phyloP scores from a whole-genome alignment of 2,797 vertebrate genomes.

The Geotria australis region DNA sequence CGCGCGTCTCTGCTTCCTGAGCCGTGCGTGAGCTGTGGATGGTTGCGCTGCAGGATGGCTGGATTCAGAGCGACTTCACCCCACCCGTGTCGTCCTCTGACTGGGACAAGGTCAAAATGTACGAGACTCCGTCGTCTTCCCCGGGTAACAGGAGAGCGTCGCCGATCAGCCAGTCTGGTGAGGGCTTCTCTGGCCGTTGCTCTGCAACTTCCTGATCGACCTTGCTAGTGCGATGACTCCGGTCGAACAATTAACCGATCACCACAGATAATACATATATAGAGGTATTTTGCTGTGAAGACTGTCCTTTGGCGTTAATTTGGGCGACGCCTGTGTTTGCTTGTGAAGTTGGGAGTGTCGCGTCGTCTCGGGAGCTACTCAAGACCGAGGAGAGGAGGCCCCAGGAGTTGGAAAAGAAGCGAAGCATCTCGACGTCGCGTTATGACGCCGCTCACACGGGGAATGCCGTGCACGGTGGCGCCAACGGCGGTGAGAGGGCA shows the following conservation, averaged over 20 bases:
- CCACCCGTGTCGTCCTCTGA: background rate
- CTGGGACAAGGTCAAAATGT: background rate
- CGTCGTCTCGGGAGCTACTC: background rate
- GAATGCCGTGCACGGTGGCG: too few species aligned
- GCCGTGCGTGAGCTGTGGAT: too few species aligned
- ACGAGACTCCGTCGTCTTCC: background rate
- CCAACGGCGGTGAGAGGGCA: too few species aligned
- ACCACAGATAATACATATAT: too few species aligned
- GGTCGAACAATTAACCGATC: too few species aligned
- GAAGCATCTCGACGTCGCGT: background rate
- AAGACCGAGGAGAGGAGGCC: background rate
- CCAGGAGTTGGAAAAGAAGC: background rate
- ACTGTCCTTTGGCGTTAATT: too few species aligned
- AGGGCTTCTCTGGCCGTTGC: too few species aligned
- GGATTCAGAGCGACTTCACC: background rate
- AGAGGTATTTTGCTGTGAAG: too few species aligned
- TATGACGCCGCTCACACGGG: background rate
- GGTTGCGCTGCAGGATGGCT: background rate
- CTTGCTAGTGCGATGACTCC: too few species aligned
- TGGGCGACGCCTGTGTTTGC: too few species aligned
- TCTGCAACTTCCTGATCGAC: too few species aligned
- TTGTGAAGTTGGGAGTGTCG: background rate
- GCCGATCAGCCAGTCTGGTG: background rate
- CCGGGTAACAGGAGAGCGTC: background rate
- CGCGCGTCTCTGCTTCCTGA: too few species aligned